These are phyloP conservation scores for Yponomeuta evonymella DNA, from an alignment of 2,888 invertebrate genomes.

Conservation along the genomic window DNA sequence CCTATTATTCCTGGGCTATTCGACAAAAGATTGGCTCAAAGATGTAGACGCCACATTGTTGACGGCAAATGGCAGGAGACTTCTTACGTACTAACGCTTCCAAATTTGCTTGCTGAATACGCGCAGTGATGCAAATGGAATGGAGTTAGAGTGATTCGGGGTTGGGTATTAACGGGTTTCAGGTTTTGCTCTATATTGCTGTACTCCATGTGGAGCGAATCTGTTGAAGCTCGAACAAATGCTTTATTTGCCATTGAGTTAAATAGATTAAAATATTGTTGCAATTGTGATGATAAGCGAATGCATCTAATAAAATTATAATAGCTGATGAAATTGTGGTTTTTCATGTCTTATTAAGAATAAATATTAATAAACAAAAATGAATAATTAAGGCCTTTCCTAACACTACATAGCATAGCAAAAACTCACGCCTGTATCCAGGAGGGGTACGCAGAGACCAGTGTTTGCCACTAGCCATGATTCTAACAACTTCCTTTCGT, in stretches of 20 bases:
- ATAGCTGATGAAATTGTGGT: too few relatives aligned
- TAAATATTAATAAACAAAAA: too few relatives aligned
- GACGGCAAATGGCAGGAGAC: conserved; percentile 48
- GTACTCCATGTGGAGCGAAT: neutral
- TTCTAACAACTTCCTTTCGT: too few relatives aligned
- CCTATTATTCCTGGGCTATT: conserved; percentile 40
- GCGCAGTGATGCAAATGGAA: conserved; percentile 59
- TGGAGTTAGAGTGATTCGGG: conserved; percentile 33
- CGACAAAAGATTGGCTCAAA: conserved; percentile 46
- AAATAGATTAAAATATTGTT: neutral
- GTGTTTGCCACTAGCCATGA: too few relatives aligned
- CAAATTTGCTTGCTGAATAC: conserved; percentile 39
- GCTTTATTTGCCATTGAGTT: neutral
- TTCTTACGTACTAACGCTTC: conserved; percentile 56
- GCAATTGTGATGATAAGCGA: too few relatives aligned
- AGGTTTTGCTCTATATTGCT: neutral
- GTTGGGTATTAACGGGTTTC: conserved; percentile 25
- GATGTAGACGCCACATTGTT: conserved; percentile 39
- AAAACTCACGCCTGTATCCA: too few relatives aligned
- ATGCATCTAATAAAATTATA: too few relatives aligned
- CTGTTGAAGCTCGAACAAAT: neutral
- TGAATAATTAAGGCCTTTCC: too few relatives aligned
- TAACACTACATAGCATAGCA: too few relatives aligned
- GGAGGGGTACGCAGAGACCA: too few relatives aligned
- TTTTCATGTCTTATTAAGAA: too few relatives aligned